Conservation (phyloP, 1,140 invertebrate species). For the Melanaphis sacchari region DNA sequence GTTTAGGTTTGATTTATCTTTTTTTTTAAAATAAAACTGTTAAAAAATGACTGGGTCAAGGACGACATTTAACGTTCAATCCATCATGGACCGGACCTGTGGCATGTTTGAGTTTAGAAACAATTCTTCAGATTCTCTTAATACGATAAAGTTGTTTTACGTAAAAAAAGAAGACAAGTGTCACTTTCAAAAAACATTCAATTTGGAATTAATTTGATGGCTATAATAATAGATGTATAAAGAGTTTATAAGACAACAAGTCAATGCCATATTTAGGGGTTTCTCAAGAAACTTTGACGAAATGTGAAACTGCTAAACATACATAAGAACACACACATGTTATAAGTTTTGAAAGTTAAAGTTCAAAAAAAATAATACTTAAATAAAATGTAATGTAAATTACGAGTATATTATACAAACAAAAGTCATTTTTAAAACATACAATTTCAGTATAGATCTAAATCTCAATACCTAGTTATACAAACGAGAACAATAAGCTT, state of each 20-base stretch:
- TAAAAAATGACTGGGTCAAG: not conserved
- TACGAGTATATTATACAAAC: not conserved
- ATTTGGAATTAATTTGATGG: not conserved
- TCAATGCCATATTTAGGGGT: not conserved
- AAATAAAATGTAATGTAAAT: not conserved
- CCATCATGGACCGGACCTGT: slow-evolving; percentile 11
- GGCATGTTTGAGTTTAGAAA: slow-evolving; percentile 31
- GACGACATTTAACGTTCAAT: slow-evolving; percentile 11
- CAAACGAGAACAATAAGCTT: not conserved
- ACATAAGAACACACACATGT: not conserved
- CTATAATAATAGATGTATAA: not conserved
- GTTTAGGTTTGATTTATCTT: not conserved
- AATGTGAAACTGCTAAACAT: not conserved
- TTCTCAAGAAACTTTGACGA: not conserved
- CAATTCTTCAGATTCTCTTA: not conserved
- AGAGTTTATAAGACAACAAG: not conserved
- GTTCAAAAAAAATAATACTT: not conserved
- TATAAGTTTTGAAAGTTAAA: not conserved
- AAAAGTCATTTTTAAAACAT: not conserved
- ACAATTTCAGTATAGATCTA: not conserved
- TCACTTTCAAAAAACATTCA: not conserved
- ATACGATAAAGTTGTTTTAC: not conserved
- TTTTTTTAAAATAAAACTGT: slow-evolving; percentile 17
- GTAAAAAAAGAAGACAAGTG: not conserved
- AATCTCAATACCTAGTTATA: too few species aligned